A percentile compares a stretch with the other conserved stretches of the same genome.
Conservation (phyloP, 2,797 vertebrate species). For the Lycodopsis pacificus region DNA sequence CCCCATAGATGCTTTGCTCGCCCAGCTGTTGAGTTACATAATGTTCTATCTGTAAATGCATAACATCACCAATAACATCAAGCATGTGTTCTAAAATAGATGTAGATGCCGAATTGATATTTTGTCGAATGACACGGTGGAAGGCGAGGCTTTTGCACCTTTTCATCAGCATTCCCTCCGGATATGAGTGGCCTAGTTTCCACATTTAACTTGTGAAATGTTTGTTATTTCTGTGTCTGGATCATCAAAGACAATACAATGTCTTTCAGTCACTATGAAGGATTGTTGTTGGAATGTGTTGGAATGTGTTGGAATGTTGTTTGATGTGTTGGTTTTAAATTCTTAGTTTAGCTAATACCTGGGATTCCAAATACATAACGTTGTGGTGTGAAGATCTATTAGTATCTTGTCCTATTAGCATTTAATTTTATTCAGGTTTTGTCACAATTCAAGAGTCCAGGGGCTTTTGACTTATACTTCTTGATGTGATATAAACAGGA, state of each 20-base stretch:
- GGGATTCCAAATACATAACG: constrained; percentile 23
- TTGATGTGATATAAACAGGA: neutral
- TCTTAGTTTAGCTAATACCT: constrained; percentile 5
- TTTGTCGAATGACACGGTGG: constrained; percentile 32
- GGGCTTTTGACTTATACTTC: neutral
- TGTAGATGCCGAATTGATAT: constrained; percentile 47
- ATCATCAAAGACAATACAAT: constrained; percentile 40
- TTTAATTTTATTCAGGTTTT: neutral
- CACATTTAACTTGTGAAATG: constrained; percentile 66
- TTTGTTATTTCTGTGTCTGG: constrained; percentile 52
- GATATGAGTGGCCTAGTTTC: constrained; percentile 63
- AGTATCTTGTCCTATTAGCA: constrained; percentile 14
- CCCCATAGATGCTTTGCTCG: neutral
- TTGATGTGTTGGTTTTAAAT: constrained; percentile 40
- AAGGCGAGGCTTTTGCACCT: constrained; percentile 38
- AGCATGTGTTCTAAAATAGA: constrained; percentile 53
- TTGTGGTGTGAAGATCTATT: constrained; percentile 21
- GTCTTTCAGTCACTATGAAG: constrained; percentile 15
- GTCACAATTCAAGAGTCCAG: neutral
- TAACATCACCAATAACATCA: constrained; percentile 32
- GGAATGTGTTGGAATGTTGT: constrained; percentile 27
- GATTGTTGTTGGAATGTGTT: too few relatives aligned
- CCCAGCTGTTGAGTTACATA: constrained; percentile 40
- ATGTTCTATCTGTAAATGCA: constrained; percentile 16
- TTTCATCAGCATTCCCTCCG: constrained; percentile 47